Conservation (phyloP, 2,888 invertebrate species). For the Cylloceria caligata region DNA sequence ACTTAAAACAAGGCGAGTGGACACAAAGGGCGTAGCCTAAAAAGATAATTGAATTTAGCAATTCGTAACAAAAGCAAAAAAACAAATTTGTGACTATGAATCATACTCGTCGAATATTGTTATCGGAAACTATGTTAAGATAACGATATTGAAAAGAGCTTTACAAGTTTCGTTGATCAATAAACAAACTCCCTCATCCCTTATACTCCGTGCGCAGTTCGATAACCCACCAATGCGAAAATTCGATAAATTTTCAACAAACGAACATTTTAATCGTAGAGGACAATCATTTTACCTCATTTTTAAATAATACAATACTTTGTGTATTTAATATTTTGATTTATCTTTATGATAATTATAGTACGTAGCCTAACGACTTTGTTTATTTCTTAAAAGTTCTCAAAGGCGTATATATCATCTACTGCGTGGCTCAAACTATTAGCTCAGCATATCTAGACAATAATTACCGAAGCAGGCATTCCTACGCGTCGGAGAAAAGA, state of each 20-base stretch:
- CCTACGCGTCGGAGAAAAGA: conserved; percentile 57
- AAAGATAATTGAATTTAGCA: neutral
- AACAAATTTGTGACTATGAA: neutral
- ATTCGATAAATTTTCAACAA: neutral
- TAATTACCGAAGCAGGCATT: conserved; percentile 67
- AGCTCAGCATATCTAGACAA: conserved; percentile 64
- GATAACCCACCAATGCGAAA: neutral
- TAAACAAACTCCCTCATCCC: neutral
- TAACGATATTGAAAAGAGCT: neutral
- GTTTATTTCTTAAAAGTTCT: conserved; percentile 8
- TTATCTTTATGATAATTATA: neutral
- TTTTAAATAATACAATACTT: too few relatives aligned
- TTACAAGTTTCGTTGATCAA: neutral
- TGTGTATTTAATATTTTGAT: too few relatives aligned
- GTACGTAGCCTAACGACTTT: neutral
- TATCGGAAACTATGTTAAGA: neutral
- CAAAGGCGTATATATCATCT: neutral
- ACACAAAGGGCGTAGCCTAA: too few relatives aligned
- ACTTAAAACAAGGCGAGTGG: too few relatives aligned
- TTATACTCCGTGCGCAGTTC: too few relatives aligned
- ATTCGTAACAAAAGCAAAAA: neutral
- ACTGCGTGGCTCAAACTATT: conserved; percentile 40
- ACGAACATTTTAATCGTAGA: too few relatives aligned
- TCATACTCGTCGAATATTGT: neutral
- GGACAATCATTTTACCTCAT: too few relatives aligned